Base-by-base conservation (phyloP, 1,140 invertebrate species). In the Eueides isabella region DNA sequence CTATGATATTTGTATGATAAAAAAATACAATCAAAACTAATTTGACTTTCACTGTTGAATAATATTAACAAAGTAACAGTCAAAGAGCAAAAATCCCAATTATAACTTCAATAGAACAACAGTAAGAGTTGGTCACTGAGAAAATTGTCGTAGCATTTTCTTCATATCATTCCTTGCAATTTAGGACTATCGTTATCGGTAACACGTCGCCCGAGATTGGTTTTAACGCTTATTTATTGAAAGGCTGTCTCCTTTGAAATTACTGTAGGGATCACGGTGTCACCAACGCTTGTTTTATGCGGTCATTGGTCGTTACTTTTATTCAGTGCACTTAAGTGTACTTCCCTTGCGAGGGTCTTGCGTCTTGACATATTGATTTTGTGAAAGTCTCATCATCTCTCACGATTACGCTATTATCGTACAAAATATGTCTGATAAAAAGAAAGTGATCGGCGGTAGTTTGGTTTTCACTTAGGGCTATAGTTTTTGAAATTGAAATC, bases 161-260 rank as follows among this genome's bases (percentile, higher is more conserved):
- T 55, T 29, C 61, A 31, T 67, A 62, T 76, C 79, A 79, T 82
- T 83, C 48, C 79, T 76, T 77, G 80, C 81, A 85, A 84, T 83
- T 85, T 85, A 81, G 78, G 71, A 72, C 44, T 31, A 29, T 63
- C 82, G 82, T 87, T 87, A 87, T 85, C 84, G 77, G 76, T 61
- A 41, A 69, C 70, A 66, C 70, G 82, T 82, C 81, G 80, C 78
- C 76, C 74, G 75, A 76, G 79, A 80, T 77, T 75, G 76, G 78
- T 83, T 87, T 86, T 89, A 91, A 89, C 86, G 85, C 85, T 89
- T 91, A 91, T 91, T 91, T 91, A 91, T 91, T 85, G 88, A 87
- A 85, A 89, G 84, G 82, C 71, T 79, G 75, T 80, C 81, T 83
- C 84, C 77, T 75, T 68, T 68, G 73, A 81, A 88, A 85, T 87